A percentile compares a stretch with the other conserved stretches of the same genome.
phyloP scores from a whole-genome alignment of 1,140 invertebrate genomes.

The Dreissena polymorpha region DNA sequence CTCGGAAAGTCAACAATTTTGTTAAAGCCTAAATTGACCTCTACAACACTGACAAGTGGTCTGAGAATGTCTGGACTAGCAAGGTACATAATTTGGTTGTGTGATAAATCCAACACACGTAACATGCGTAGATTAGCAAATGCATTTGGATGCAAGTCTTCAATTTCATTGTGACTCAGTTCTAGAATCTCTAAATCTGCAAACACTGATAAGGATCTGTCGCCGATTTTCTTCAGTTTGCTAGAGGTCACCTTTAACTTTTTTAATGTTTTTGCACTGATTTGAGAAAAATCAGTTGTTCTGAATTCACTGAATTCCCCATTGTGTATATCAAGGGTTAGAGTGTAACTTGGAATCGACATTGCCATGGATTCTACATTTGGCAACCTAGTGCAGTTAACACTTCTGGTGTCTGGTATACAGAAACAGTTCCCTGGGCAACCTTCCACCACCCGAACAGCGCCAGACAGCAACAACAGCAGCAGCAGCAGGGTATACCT shows the following conservation, averaged over 20 bases:
- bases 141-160: not conserved
- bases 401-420: too few species aligned
- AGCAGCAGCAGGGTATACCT: too few species aligned
- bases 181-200: not conserved
- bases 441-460: too few species aligned
- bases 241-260: not conserved
- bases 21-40: conserved; percentile 32
- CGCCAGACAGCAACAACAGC: too few species aligned
- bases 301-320: too few species aligned
- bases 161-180: conserved; percentile 23
- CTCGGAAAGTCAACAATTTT: conserved; percentile 26
- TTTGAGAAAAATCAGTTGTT: too few species aligned
- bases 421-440: too few species aligned
- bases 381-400: too few species aligned
- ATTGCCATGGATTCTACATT: too few species aligned
- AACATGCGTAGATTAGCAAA: conserved; percentile 8
- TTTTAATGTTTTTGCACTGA: not conserved
- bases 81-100: conserved; percentile 32
- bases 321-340: too few species aligned
- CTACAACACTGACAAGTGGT: not conserved
- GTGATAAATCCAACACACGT: conserved; percentile 15
- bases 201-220: conserved; percentile 6
- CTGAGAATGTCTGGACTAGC: conserved; percentile 13
- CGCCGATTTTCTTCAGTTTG: not conserved
- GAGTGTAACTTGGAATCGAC: too few species aligned